Conservation (phyloP, 2,888 invertebrate species). For the Aquatica leii region DNA sequence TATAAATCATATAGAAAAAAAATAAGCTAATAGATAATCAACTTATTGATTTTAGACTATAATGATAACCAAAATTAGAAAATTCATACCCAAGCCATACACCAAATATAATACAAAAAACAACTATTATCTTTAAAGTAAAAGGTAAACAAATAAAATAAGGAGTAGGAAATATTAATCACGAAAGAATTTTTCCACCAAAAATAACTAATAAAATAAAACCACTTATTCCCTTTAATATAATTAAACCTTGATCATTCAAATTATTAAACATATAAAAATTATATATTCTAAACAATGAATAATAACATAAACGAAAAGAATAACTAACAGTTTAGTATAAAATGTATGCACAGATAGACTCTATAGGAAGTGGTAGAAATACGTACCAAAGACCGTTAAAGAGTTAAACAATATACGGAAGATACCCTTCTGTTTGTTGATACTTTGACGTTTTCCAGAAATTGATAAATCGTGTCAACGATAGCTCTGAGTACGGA, state of each 20-base stretch:
- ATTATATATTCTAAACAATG: slow-evolving; percentile 63
- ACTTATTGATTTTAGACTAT: slow-evolving; percentile 58
- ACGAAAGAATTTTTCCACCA: slow-evolving; percentile 65
- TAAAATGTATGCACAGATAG: too few species aligned
- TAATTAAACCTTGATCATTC: slow-evolving; percentile 62
- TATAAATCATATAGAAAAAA: slow-evolving; percentile 66
- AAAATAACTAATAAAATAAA: slow-evolving; percentile 65
- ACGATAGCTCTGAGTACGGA: too few species aligned
- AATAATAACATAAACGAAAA: slow-evolving; percentile 66
- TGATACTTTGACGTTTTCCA: too few species aligned
- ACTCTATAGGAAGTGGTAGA: too few species aligned
- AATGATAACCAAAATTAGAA: slow-evolving; percentile 60
- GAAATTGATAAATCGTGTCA: too few species aligned
- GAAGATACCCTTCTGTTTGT: too few species aligned
- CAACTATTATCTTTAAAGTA: slow-evolving; percentile 64
- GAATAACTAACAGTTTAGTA: slow-evolving; percentile 66
- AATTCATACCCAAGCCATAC: slow-evolving; percentile 59
- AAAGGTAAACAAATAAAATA: slow-evolving; percentile 63
- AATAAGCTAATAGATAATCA: slow-evolving; percentile 41
- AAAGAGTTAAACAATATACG: too few species aligned
- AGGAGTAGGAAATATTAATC: slow-evolving; percentile 64
- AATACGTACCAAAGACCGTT: too few species aligned
- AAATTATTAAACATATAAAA: slow-evolving; percentile 62
- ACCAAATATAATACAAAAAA: slow-evolving; percentile 63
- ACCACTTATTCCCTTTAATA: slow-evolving; percentile 57